Base-by-base conservation (phyloP, 1,140 invertebrate genomes). In the Orussus abietinus region DNA sequence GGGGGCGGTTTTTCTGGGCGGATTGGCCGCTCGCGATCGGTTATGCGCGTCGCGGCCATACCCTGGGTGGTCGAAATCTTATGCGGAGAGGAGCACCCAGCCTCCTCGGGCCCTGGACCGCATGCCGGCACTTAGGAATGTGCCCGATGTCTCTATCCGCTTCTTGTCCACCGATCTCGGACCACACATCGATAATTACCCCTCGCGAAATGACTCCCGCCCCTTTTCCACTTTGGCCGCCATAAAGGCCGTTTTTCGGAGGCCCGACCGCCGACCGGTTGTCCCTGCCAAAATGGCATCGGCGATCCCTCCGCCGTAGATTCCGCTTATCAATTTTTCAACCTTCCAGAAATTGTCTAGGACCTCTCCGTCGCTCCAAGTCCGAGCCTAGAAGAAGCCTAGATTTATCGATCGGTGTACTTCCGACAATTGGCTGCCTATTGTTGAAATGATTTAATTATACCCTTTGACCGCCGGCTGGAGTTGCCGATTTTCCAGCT, bases 131-230 rank as follows among this genome's bases (percentile, higher is more conserved):
- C 59, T 35, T 34, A 52, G 66, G 69, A 72, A 70, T 72, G 68
- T 62, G 56, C 57, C 67, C 69, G 69, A 71, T 71, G 69, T 72
- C 69, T 72, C 69, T 72, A 72, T 71, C 66, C 62, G 61, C 57
- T 72, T 71, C 63, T 69, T 58, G 57, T 62, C 47, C 53, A 20
- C 46, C 42, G 49, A 21, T 46, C 45, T 47, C 22, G 53, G 69
- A 72, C 69, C 69, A 71, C 69, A 71, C 67, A 72, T 72, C 69
- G 68, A 72, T 71, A 71, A 72, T 72, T 71, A 62, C 64, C 51
- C 47, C 44, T 36, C 41, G 61, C 64, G 51, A 70, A 69, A 69
- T 70, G 62, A 56, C 62, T 57, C 53, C 58, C 53, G 56, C 53
- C n/a, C n/a, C 61, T 62, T 66, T 66, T 72, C 61, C 66, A 62